These are phyloP conservation scores for Tetramorium alpestre DNA, from an alignment of 1,140 invertebrate genomes.

Conservation along the genomic window DNA sequence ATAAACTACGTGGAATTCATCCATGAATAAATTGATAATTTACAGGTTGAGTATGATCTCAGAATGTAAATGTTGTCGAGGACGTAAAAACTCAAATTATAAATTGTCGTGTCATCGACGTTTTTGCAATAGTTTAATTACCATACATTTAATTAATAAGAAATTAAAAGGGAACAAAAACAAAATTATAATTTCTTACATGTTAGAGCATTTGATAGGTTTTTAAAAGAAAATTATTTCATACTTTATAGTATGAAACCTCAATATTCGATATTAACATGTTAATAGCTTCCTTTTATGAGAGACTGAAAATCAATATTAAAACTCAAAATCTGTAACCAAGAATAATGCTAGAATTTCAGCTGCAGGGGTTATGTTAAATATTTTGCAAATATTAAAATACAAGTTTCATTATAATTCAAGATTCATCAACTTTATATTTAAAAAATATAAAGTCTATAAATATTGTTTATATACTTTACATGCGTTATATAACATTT, in stretches of 20 bases:
- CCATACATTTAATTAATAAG: neutral
- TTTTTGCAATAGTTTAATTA: neutral
- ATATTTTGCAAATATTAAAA: neutral
- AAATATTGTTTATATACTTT: neutral
- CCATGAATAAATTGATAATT: conserved; percentile 12
- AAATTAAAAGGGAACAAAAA: neutral
- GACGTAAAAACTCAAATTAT: neutral
- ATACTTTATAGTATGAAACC: neutral
- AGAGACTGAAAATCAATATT: neutral
- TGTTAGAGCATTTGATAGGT: neutral
- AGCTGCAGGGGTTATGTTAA: neutral
- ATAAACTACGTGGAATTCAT: neutral
- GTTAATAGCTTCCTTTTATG: neutral
- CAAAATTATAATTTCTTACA: neutral
- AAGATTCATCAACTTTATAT: neutral
- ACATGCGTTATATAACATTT: neutral
- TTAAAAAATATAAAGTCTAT: neutral
- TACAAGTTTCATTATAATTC: neutral
- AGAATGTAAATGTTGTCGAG: neutral
- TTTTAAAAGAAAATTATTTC: neutral
- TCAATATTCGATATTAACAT: neutral
- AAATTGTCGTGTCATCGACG: neutral
- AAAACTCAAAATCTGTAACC: neutral
- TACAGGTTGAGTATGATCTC: neutral
- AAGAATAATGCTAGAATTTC: neutral